Evolutionary conservation across 2,888 invertebrate species (phyloP).

Genomic region (Agonopterix heracliana): DNA sequence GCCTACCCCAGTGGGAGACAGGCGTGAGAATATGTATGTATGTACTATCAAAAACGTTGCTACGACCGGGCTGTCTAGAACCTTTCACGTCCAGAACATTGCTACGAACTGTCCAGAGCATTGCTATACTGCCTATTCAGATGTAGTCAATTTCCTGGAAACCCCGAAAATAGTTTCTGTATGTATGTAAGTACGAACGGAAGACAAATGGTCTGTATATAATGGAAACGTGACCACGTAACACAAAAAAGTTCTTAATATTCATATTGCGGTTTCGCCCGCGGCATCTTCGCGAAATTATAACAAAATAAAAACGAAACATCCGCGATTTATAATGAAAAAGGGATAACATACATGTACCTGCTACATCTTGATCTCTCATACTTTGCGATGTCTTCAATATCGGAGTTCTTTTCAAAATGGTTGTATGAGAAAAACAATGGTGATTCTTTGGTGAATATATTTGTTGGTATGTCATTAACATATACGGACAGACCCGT

Average conservation of each 20-base stretch:
- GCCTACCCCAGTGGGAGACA: too few relatives aligned
- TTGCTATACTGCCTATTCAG: too few relatives aligned
- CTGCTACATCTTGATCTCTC: slow-evolving; percentile 32
- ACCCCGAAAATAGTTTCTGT: neutral
- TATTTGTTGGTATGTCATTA: slow-evolving; percentile 62
- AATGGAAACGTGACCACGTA: slow-evolving; percentile 32
- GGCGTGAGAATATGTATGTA: too few relatives aligned
- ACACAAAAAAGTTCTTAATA: slow-evolving; percentile 58
- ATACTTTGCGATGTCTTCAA: neutral
- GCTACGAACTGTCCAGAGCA: too few relatives aligned
- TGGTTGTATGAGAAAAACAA: slow-evolving; percentile 43
- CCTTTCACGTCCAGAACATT: too few relatives aligned
- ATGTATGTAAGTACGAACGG: neutral
- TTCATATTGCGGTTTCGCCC: slow-evolving; percentile 59
- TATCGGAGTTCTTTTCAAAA: slow-evolving; percentile 17
- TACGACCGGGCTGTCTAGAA: too few relatives aligned
- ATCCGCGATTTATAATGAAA: slow-evolving; percentile 58
- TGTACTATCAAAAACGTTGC: too few relatives aligned
- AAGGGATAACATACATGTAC: slow-evolving; percentile 38
- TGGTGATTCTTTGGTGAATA: slow-evolving; percentile 39
- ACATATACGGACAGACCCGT: slow-evolving; percentile 51
- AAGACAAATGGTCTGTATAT: neutral
- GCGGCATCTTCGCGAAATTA: slow-evolving; percentile 68
- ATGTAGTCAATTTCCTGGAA: neutral
- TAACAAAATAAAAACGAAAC: slow-evolving; percentile 68